These are phyloP conservation scores for Ametastegia equiseti DNA, from an alignment of 2,888 invertebrate species.

Conservation along the genomic window DNA sequence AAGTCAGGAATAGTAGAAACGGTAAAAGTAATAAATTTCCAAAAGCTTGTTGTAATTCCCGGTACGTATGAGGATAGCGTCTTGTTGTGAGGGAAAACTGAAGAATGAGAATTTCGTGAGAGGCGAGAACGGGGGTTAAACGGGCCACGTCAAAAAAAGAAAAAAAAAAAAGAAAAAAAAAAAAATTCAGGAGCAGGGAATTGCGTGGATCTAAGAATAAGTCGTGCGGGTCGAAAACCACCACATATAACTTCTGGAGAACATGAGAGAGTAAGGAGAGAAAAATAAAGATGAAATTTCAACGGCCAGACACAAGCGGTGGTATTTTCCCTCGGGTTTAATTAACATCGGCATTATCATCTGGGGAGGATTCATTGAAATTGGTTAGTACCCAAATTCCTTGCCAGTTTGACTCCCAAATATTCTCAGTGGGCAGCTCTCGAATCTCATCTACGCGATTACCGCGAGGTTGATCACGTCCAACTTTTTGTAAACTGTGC, in stretches of 20 bases:
- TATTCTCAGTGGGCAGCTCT: not conserved
- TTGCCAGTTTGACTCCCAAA: not conserved
- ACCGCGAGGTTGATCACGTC: not conserved
- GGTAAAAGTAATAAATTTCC: not conserved
- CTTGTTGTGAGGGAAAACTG: constrained; percentile 20
- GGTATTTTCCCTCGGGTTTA: constrained; percentile 15
- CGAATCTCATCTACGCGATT: not conserved
- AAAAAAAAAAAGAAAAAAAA: too few species aligned
- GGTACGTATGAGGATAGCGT: constrained; percentile 4
- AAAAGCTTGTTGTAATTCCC: not conserved
- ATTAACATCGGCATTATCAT: constrained; percentile 13
- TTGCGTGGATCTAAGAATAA: not conserved
- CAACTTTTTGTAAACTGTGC: not conserved
- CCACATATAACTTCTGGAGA: not conserved
- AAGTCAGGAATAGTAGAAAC: not conserved
- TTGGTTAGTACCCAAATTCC: constrained; percentile 17
- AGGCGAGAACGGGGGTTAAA: not conserved
- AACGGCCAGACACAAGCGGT: too few species aligned
- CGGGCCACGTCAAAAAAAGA: not conserved
- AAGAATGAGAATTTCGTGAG: constrained; percentile 30
- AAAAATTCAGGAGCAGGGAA: not conserved
- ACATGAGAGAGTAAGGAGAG: too few species aligned
- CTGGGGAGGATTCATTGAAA: not conserved
- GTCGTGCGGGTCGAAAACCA: not conserved
- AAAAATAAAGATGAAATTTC: too few species aligned